Conservation (phyloP, 2,113 vertebrate species). For the Reinhardtius hippoglossoides region DNA sequence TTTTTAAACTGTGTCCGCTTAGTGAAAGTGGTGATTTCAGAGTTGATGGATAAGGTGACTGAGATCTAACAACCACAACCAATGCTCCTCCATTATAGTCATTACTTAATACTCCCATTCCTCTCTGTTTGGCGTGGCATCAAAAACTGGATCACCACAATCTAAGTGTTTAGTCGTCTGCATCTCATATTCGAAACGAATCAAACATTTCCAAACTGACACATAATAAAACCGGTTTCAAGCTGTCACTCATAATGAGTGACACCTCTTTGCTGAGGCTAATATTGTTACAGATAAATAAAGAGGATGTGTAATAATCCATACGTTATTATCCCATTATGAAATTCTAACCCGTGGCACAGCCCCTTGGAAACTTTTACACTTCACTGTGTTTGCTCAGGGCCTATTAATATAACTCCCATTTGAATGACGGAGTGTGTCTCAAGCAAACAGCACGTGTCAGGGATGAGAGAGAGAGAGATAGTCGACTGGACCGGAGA, state of each 20-base stretch:
- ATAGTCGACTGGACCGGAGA: conserved; percentile 42
- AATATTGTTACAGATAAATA: conserved; percentile 80
- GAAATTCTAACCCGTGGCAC: conserved; percentile 75
- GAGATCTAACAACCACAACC: conserved; percentile 74
- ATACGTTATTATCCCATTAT: conserved; percentile 80
- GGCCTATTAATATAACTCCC: conserved; percentile 79
- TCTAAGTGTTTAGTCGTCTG: conserved; percentile 3
- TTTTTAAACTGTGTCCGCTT: conserved; percentile 83
- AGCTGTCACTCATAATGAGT: conserved; percentile 71
- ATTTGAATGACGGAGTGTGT: conserved; percentile 79
- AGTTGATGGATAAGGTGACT: conserved; percentile 78
- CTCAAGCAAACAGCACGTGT: conserved; percentile 78
- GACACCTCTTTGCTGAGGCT: conserved; percentile 59
- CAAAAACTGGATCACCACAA: conserved; percentile 33
- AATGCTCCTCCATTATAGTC: conserved; percentile 57
- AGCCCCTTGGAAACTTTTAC: conserved; percentile 80
- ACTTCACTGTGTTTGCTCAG: conserved; percentile 80
- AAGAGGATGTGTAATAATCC: conserved; percentile 76
- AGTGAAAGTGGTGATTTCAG: conserved; percentile 84
- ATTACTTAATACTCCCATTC: conserved; percentile 46
- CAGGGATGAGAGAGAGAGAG: conserved; percentile 65
- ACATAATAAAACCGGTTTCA: conserved; percentile 26
- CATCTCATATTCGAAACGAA: conserved; percentile 22
- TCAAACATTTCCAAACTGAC: conserved; percentile 44
- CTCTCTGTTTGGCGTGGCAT: conserved; percentile 44